Base-by-base conservation (phyloP, 1,140 invertebrate species). In the Neodiprion lecontei region DNA sequence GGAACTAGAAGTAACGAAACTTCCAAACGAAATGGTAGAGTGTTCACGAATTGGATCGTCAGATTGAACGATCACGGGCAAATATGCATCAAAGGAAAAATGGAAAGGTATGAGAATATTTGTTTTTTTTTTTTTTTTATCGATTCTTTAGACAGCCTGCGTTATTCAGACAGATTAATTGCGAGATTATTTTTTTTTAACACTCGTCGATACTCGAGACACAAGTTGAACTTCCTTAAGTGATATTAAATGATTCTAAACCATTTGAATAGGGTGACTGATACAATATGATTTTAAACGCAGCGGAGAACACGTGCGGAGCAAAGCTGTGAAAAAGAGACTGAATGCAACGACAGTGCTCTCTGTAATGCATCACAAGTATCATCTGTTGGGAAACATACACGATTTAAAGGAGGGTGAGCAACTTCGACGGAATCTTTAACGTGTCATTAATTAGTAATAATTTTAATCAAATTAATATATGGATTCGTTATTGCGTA, bases 301-400 rank as follows among this genome's bases (percentile, higher is more conserved):
- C 53, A 61, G 53, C 53, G 9, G 53, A 12, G 53, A 61, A 14
- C 11, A 17, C 53, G 53, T 17, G 53, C 11, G 53, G 53, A 61
- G 53, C 53, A 61, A 61, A 61, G 53, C 53, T 61, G n/a, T 61
- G 11, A 61, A 61, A 17, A 61, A 61, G 53, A 61, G 53, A 61
- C 11, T 61, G 53, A 61, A 12, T 17, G 53, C 53, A 14, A 61
- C 53, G 53, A 17, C n/a, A 9, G 53, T 61, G 4, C 5, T 61
- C n/a, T 61, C 53, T 4, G 53, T 61, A 0, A 14, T 61, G 11
- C 11, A 61, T 61, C 53, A 61, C 53, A 17, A 14, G 53, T 61
- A 61, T 61, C 53, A 17, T 14, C 8, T 61, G 11, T 12, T 61
- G 11, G 53, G 53, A 17, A 17, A 61, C 9, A 14, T 61, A 17